Conservation (phyloP, 2,888 invertebrate species). For the Monopis laevigella region DNA sequence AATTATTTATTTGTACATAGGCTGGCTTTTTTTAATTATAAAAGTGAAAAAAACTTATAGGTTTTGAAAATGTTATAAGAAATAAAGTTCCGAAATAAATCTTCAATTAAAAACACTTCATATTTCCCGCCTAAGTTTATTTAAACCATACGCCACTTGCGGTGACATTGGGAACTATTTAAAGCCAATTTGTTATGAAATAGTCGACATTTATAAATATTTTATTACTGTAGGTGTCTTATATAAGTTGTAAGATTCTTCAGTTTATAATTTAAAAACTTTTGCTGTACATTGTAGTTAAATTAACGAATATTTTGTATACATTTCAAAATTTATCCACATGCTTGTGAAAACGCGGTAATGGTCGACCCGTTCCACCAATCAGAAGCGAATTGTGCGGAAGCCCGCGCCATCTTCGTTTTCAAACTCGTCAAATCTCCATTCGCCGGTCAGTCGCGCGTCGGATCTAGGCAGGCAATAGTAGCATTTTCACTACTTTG, state of each 20-base stretch:
- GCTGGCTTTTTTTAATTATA: no score
- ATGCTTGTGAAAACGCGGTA: conserved; percentile 31
- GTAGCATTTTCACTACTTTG: conserved; percentile 35
- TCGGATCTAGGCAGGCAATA: conserved; percentile 68
- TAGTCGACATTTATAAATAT: not conserved
- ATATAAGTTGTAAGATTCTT: not conserved
- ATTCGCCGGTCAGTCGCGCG: conserved; percentile 76
- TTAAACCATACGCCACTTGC: not conserved
- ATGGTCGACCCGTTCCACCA: conserved; percentile 48
- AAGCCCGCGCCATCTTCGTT: conserved; percentile 84
- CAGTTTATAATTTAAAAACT: no score
- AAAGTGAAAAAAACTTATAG: no score
- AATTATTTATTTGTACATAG: no score
- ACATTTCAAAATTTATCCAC: no score
- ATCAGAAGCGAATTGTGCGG: conserved; percentile 40
- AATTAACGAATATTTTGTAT: no score
- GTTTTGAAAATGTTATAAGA: no score
- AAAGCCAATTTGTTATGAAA: not conserved
- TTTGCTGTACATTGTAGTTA: no score
- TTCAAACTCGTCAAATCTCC: conserved; percentile 75
- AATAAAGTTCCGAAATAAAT: no score
- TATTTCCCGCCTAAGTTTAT: no score
- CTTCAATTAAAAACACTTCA: no score
- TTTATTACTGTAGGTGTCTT: not conserved
- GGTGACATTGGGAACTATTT: not conserved